phyloP scores from a whole-genome alignment of 1,140 invertebrate genomes.

The Laupala kohalensis region DNA sequence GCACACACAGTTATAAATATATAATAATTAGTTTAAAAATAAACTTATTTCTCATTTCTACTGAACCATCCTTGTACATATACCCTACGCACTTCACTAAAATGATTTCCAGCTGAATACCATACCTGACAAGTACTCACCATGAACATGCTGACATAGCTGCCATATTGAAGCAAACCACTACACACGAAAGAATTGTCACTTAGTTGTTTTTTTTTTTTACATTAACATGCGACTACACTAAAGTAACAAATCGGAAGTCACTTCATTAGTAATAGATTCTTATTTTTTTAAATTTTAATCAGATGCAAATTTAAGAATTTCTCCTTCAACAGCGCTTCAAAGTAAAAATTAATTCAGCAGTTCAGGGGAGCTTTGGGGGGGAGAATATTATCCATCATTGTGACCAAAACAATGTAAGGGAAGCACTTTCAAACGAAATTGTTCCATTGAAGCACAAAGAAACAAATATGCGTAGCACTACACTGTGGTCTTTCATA shows the following conservation, averaged over 20 bases:
- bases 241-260: not conserved
- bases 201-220: not conserved
- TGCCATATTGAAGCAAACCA: not conserved
- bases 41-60: too few relatives aligned
- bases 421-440: not conserved
- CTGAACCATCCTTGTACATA: too few relatives aligned
- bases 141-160: not conserved
- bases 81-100: not conserved
- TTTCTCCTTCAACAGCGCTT: not conserved
- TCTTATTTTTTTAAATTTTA: not conserved
- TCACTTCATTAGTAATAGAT: not conserved
- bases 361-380: not conserved
- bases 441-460: slow-evolving; percentile 4
- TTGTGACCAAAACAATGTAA: not conserved
- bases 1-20: too few relatives aligned
- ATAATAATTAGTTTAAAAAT: too few relatives aligned
- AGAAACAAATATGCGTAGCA: slow-evolving; percentile 2
- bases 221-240: not conserved
- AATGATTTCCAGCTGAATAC: not conserved
- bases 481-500: slow-evolving; percentile 3
- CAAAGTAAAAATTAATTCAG: too few relatives aligned
- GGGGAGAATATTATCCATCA: not conserved
- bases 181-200: not conserved
- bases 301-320: not conserved
- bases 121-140: not conserved